Evolutionary conservation across 30 jellyfish, hydroid and myxozoan genomes (phyloP).

Genomic region (Cassiopea xamachana): DNA sequence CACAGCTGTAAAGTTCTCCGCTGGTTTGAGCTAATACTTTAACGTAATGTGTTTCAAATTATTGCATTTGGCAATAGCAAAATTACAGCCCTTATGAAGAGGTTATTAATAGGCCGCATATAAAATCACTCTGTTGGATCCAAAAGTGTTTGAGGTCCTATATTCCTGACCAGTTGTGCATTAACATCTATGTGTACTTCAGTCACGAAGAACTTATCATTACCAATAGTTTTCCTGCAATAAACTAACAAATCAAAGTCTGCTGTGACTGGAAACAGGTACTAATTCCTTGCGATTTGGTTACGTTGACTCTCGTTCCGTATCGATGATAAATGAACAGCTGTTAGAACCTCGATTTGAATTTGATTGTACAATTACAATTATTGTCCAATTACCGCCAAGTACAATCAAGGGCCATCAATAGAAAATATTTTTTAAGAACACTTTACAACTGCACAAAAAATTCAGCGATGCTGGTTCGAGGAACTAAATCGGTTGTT

Average conservation of each 20-base stretch:
- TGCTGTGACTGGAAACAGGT: neutral
- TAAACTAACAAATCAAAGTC: neutral
- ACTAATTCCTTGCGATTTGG: neutral
- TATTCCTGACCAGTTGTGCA: neutral
- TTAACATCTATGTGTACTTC: neutral
- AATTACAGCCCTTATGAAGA: no score
- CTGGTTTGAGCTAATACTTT: no score
- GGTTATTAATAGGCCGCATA: neutral
- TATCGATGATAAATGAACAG: slow-evolving; percentile 25
- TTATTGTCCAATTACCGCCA: no score
- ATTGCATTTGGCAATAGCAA: no score
- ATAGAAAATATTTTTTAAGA: no score
- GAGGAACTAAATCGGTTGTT: no score
- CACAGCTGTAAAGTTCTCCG: no score
- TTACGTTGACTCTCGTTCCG: neutral
- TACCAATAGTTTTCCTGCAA: neutral
- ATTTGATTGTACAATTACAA: neutral
- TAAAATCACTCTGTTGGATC: neutral
- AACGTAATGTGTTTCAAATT: no score
- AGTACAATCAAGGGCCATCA: no score
- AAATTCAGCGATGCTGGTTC: no score
- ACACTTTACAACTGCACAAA: no score
- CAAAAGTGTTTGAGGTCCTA: neutral
- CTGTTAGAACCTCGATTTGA: slow-evolving; percentile 38
- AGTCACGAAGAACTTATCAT: neutral